Evolutionary conservation across 2,113 vertebrate species (phyloP).

Genomic region (Acinonyx jubatus): DNA sequence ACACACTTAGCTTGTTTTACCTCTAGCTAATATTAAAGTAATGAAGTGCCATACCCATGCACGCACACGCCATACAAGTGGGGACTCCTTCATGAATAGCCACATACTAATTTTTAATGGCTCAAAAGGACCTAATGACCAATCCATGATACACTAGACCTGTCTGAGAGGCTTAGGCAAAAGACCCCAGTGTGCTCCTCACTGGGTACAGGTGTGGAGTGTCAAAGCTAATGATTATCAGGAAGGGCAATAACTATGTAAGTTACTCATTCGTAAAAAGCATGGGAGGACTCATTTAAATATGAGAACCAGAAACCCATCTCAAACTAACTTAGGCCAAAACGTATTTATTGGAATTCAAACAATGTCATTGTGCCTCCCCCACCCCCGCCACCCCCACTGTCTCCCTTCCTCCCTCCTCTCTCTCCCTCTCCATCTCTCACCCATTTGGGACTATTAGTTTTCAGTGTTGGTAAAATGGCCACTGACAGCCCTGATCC

Average conservation of each 20-base stretch:
- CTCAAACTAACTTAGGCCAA: not conserved
- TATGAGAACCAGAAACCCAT: not conserved
- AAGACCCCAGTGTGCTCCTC: not conserved
- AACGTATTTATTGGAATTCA: not conserved
- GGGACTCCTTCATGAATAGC: not conserved
- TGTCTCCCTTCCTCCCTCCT: not conserved
- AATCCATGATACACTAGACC: not conserved
- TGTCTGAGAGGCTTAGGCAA: not conserved
- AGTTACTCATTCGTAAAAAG: not conserved
- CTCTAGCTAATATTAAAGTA: constrained; percentile 56
- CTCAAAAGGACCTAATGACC: not conserved
- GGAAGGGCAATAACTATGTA: not conserved
- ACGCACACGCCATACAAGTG: not conserved
- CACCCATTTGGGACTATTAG: not conserved
- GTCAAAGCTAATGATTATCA: not conserved
- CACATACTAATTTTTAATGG: not conserved
- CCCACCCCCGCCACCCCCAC: not conserved
- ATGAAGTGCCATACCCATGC: not conserved
- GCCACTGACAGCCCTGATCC: not conserved
- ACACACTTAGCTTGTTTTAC: constrained; percentile 20
- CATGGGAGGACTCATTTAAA: not conserved
- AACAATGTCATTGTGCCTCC: not conserved
- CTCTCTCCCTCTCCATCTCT: not conserved
- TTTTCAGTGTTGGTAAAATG: not conserved
- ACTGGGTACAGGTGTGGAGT: not conserved